phyloP scores from a whole-genome alignment of 2,113 vertebrate species.

The Macaca fascicularis region DNA sequence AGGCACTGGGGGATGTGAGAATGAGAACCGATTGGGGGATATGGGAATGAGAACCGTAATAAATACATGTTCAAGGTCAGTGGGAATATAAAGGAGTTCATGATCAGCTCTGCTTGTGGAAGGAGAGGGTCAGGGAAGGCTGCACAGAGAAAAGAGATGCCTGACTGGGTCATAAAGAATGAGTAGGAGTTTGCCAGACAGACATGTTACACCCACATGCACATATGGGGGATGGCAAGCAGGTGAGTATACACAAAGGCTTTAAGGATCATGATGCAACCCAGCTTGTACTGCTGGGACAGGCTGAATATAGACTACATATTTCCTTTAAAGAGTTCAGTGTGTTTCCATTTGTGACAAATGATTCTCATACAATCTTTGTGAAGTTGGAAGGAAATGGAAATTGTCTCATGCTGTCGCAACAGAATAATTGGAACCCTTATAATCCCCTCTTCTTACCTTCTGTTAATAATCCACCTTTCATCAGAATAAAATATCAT shows the following conservation, averaged over 20 bases:
- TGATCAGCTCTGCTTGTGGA: too few relatives aligned
- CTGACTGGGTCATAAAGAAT: neutral
- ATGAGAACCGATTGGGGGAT: neutral
- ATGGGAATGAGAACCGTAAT: neutral
- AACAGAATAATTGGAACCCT: conserved; percentile 19
- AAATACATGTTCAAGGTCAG: neutral
- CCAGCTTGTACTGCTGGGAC: fast-evolving
- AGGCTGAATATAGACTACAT: neutral
- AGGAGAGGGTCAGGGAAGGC: neutral
- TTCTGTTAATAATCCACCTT: conserved; percentile 14
- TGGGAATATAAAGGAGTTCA: neutral
- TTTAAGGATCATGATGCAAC: fast-evolving
- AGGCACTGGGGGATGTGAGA: neutral
- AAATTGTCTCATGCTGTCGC: conserved; percentile 29
- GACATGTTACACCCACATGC: too few relatives aligned
- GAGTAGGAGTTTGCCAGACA: neutral
- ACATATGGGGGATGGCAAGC: neutral
- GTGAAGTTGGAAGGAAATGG: conserved; percentile 18
- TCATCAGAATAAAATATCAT: neutral
- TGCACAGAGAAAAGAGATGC: neutral
- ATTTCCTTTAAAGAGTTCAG: neutral
- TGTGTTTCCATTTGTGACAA: neutral
- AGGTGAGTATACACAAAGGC: too few relatives aligned
- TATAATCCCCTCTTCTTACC: neutral
- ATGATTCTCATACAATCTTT: neutral